These are phyloP conservation scores for Prosapia bicincta DNA, from an alignment of 2,888 invertebrate genomes.

Conservation along the genomic window DNA sequence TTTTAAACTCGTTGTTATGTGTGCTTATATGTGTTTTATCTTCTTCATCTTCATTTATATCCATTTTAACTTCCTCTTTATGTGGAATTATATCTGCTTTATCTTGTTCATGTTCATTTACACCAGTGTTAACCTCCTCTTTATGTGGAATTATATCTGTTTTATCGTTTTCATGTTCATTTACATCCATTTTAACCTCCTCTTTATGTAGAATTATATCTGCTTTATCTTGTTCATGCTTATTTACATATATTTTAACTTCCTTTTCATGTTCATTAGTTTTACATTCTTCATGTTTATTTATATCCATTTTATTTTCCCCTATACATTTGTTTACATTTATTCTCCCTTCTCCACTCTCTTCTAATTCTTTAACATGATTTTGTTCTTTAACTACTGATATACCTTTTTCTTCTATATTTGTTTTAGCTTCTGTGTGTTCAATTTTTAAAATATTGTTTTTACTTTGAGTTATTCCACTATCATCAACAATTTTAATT, in stretches of 20 bases:
- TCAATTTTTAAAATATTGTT: too few relatives aligned
- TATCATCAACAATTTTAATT: conserved; percentile 24
- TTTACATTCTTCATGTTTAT: conserved; percentile 14
- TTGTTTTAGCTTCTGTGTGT: conserved; percentile 19
- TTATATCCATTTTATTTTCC: conserved; percentile 13
- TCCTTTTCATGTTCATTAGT: too few relatives aligned
- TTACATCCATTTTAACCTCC: conserved; percentile 11
- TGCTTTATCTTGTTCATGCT: conserved; percentile 4
- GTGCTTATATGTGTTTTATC: neutral
- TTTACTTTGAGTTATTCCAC: too few relatives aligned
- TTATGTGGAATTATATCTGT: too few relatives aligned
- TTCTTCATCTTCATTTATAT: conserved; percentile 23
- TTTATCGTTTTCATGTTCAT: conserved; percentile 13
- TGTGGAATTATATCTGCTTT: conserved; percentile 4
- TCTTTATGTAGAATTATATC: neutral
- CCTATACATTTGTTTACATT: neutral
- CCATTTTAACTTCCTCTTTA: neutral
- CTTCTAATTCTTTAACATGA: neutral
- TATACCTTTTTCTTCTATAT: conserved; percentile 8
- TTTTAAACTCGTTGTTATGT: conserved; percentile 23
- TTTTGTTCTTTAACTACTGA: neutral
- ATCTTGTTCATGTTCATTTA: conserved; percentile 2
- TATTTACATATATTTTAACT: conserved; percentile 22
- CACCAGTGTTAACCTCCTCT: conserved; percentile 23
- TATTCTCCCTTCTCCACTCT: conserved; percentile 9